Conservation (phyloP, 2,797 vertebrate species). For the Pangasius djambal region DNA sequence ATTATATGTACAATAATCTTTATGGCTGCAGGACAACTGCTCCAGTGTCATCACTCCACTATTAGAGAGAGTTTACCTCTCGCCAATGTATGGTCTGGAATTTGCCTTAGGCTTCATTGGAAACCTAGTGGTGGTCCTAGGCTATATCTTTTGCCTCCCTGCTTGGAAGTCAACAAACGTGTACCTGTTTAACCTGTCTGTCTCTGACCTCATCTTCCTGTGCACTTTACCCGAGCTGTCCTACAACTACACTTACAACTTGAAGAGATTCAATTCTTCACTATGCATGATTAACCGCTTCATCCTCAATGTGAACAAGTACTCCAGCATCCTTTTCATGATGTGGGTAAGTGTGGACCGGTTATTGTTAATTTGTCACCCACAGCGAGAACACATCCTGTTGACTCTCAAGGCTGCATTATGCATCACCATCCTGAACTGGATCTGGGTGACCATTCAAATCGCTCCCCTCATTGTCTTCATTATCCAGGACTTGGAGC, state of each 20-base stretch:
- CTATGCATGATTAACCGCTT: slow-evolving; percentile 82
- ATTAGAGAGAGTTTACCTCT: slow-evolving; percentile 74
- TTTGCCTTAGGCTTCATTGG: slow-evolving; percentile 80
- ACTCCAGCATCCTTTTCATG: slow-evolving; percentile 91
- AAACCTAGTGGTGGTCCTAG: slow-evolving; percentile 79
- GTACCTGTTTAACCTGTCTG: slow-evolving; percentile 87
- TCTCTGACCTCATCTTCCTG: slow-evolving; percentile 85
- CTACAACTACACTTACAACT: slow-evolving; percentile 72
- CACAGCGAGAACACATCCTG: slow-evolving; percentile 76
- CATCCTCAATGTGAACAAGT: slow-evolving; percentile 86
- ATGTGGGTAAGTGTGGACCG: slow-evolving; percentile 85
- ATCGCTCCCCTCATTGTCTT: slow-evolving; percentile 79
- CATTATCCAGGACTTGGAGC: slow-evolving; percentile 62
- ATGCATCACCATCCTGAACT: slow-evolving; percentile 70
- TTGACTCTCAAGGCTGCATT: slow-evolving; percentile 72
- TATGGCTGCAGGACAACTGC: slow-evolving; percentile 25
- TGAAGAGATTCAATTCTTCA: not conserved
- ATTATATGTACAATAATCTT: slow-evolving; percentile 12
- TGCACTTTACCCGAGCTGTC: slow-evolving; percentile 85
- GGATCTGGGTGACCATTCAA: slow-evolving; percentile 80
- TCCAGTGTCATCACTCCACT: not conserved
- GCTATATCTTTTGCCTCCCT: slow-evolving; percentile 84
- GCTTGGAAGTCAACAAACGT: slow-evolving; percentile 85
- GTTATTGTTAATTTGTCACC: slow-evolving; percentile 81
- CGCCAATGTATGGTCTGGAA: slow-evolving; percentile 79